Conservation (phyloP, 2,888 invertebrate species). For the Watsonalla cultraria region DNA sequence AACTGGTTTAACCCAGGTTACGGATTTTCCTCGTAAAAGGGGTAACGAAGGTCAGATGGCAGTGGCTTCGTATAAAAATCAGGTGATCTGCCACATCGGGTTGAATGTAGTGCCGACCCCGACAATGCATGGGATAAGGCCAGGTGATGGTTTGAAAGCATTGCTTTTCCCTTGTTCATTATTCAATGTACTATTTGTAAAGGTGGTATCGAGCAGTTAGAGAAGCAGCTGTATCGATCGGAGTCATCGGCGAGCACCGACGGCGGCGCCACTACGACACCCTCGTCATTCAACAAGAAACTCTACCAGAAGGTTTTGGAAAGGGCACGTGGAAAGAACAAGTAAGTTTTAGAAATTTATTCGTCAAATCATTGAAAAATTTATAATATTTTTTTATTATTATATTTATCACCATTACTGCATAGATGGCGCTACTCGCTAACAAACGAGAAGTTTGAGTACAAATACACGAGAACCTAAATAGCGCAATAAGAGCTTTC, state of each 20-base stretch:
- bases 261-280: slow-evolving; percentile 66
- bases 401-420: too few species aligned
- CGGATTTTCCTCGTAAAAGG: too few species aligned
- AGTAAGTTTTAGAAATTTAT: slow-evolving; percentile 31
- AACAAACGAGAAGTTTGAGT: too few species aligned
- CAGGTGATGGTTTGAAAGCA: too few species aligned
- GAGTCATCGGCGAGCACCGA: slow-evolving; percentile 60
- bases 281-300: slow-evolving; percentile 85
- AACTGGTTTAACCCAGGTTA: too few species aligned
- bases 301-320: slow-evolving; percentile 87
- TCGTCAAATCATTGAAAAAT: not conserved
- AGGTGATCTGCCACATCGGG: too few species aligned
- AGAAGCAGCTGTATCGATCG: slow-evolving; percentile 82
- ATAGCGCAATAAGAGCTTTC: too few species aligned
- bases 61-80: too few species aligned
- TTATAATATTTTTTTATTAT: not conserved
- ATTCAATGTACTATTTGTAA: not conserved
- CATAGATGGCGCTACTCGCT: not conserved
- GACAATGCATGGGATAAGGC: too few species aligned
- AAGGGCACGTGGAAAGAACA: slow-evolving; percentile 57
- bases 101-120: too few species aligned
- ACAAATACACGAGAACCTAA: too few species aligned
- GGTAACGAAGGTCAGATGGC: too few species aligned
- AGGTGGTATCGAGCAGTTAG: slow-evolving; percentile 91
- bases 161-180: not conserved